phyloP scores from a whole-genome alignment of 1,140 invertebrate genomes.

The Apis mellifera region DNA sequence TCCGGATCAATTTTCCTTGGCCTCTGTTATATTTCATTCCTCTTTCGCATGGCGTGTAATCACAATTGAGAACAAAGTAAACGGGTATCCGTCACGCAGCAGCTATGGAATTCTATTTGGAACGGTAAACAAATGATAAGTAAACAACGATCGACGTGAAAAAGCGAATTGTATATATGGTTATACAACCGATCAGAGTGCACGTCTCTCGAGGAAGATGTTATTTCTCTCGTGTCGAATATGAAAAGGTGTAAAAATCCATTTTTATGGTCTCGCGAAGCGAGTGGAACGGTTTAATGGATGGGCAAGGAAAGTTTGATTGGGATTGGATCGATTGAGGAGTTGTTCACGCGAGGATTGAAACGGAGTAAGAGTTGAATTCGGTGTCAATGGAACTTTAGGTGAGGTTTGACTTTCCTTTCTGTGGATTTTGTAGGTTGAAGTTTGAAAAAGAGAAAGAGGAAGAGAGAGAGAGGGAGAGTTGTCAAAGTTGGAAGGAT shows the following conservation, averaged over 20 bases:
- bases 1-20: too few species aligned
- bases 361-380: background rate
- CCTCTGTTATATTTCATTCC: background rate
- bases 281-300: background rate
- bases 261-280: slow-evolving; percentile 2
- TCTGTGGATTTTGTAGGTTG: background rate
- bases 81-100: background rate
- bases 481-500: background rate
- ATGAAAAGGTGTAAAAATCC: background rate
- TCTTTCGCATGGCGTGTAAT: background rate
- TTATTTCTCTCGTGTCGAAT: background rate
- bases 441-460: too few species aligned
- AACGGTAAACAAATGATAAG: background rate
- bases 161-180: background rate
- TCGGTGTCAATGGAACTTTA: background rate
- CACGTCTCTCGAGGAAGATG: background rate
- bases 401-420: background rate
- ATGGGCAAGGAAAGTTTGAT: background rate
- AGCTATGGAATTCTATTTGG: background rate
- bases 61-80: background rate
- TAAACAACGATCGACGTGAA: background rate
- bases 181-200: too few species aligned
- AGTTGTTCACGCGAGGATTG: background rate
- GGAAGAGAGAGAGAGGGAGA: background rate
- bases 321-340: background rate